Evolutionary conservation across 2,113 vertebrate genomes (phyloP).

Genomic region (Bettongia penicillata): DNA sequence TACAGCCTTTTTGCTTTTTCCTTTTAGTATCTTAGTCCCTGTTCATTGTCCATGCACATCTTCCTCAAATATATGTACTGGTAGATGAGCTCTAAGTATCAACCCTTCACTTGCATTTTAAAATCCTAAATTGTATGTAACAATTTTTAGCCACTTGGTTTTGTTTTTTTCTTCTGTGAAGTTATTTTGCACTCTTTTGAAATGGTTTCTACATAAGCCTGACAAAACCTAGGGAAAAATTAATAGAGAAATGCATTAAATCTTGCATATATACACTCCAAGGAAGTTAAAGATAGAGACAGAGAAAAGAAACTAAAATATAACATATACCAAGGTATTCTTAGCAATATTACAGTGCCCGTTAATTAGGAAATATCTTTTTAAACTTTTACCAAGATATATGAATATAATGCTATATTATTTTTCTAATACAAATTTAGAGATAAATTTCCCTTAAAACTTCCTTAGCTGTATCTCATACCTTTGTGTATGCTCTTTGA

Average conservation of each 20-base stretch:
- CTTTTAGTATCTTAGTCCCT: background rate
- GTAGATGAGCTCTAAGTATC: background rate
- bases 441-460: too few relatives aligned
- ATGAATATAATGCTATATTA: too few relatives aligned
- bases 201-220: background rate
- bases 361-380: background rate
- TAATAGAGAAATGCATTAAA: background rate
- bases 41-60: background rate
- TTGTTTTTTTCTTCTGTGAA: background rate
- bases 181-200: background rate
- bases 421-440: too few relatives aligned
- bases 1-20: background rate
- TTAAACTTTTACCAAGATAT: background rate
- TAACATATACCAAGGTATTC: background rate
- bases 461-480: too few relatives aligned
- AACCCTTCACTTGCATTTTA: background rate
- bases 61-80: background rate
- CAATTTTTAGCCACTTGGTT: background rate
- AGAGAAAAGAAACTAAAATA: background rate
- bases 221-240: background rate
- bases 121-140: background rate
- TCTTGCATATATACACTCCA: background rate
- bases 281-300: background rate
- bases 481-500: too few relatives aligned
- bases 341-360: background rate